These are phyloP conservation scores for Leptobrachium ailaonicum DNA, from an alignment of 2,113 vertebrate species.

Conservation along the genomic window DNA sequence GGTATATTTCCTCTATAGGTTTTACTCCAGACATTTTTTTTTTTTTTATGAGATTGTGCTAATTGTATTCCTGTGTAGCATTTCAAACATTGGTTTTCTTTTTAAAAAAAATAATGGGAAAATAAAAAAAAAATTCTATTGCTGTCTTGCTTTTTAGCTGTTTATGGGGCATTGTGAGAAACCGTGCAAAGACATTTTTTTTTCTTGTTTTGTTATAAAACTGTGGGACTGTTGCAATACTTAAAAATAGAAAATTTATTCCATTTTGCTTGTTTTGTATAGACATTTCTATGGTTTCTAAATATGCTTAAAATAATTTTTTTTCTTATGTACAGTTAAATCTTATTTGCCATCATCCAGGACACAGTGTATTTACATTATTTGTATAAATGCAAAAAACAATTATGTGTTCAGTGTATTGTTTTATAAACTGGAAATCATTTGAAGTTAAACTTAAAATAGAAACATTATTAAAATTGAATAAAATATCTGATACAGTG, in stretches of 20 bases:
- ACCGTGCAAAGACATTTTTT: conserved; percentile 79
- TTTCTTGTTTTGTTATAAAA: conserved; percentile 81
- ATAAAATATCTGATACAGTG: conserved; percentile 70
- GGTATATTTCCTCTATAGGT: conserved; percentile 76
- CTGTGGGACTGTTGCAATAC: conserved; percentile 98
- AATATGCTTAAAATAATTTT: conserved; percentile 82
- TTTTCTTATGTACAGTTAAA: conserved; percentile 75
- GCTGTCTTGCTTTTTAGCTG: conserved; percentile 79
- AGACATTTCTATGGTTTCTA: conserved; percentile 85
- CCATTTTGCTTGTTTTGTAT: conserved; percentile 85
- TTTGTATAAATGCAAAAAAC: conserved; percentile 84
- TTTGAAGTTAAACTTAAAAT: conserved; percentile 76
- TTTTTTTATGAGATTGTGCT: conserved; percentile 77
- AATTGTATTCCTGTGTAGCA: conserved; percentile 77
- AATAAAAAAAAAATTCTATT: conserved; percentile 54
- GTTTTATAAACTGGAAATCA: conserved; percentile 90
- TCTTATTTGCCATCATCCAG: conserved; percentile 77
- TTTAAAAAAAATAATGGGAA: conserved; percentile 61
- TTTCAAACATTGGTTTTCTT: conserved; percentile 77
- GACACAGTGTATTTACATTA: conserved; percentile 82
- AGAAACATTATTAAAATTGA: conserved; percentile 80
- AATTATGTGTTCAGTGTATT: conserved; percentile 81
- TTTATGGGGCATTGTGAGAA: conserved; percentile 78
- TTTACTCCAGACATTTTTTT: conserved; percentile 72
- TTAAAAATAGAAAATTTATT: conserved; percentile 88